Evolutionary conservation across 2,113 vertebrate genomes (phyloP).

Genomic region (Galemys pyrenaicus): DNA sequence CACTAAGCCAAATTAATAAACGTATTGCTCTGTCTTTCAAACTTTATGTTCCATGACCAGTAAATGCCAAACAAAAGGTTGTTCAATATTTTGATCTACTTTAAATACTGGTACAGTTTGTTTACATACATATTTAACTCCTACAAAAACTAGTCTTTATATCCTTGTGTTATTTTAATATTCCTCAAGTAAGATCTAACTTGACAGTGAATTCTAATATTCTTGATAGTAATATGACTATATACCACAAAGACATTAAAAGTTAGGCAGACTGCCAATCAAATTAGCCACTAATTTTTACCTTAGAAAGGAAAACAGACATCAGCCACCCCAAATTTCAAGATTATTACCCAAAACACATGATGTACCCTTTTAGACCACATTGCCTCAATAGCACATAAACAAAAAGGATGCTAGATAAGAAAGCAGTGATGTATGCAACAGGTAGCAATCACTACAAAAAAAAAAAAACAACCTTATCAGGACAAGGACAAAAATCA

Average conservation of each 20-base stretch:
- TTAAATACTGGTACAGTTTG: not conserved
- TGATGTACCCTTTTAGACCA: not conserved
- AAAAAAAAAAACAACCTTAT: conserved; percentile 4
- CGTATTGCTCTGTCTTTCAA: conserved; percentile 2
- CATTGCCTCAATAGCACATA: not conserved
- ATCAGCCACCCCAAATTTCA: not conserved
- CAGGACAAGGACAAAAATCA: conserved; percentile 35
- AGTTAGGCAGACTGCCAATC: conserved; percentile 2
- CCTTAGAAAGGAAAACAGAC: conserved; percentile 21
- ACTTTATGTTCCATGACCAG: conserved; percentile 21
- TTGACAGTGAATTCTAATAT: conserved; percentile 18
- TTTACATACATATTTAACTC: not conserved
- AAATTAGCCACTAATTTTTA: not conserved
- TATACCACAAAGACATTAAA: not conserved
- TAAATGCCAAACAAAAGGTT: conserved; percentile 35
- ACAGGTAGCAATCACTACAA: conserved; percentile 23
- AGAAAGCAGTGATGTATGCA: conserved; percentile 22
- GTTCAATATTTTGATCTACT: not conserved
- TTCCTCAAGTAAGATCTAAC: conserved; percentile 1
- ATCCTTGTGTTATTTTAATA: conserved; percentile 18
- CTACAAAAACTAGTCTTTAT: conserved; percentile 6
- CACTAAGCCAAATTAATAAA: conserved; percentile 12
- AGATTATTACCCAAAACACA: conserved; percentile 18
- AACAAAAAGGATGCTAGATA: conserved; percentile 9
- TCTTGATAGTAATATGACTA: not conserved